A percentile compares a stretch with the other conserved stretches of the same genome.
phyloP scores from a whole-genome alignment of 2,888 invertebrate genomes.

The Encarsia formosa region DNA sequence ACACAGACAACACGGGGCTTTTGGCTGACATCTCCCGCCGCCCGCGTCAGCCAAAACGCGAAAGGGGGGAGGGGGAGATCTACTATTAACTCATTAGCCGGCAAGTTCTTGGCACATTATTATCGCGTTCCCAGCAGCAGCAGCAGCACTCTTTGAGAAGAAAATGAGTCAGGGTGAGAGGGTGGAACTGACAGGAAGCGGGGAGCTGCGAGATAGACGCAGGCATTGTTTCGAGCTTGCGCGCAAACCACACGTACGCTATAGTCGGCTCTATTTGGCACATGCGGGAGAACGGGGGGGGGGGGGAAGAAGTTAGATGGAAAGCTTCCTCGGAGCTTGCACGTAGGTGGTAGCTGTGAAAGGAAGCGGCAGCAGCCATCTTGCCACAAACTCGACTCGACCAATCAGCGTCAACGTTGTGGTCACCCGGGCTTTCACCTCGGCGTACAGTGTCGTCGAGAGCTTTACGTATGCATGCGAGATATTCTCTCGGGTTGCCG shows the following conservation, averaged over 20 bases:
- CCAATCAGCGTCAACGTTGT: slow-evolving; percentile 52
- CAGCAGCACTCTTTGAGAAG: not conserved
- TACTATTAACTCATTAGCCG: slow-evolving; percentile 48
- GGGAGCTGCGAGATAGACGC: slow-evolving; percentile 36
- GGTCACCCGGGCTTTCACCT: slow-evolving; percentile 44
- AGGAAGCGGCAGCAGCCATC: slow-evolving; percentile 43
- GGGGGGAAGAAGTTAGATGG: too few relatives aligned
- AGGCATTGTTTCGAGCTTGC: slow-evolving; percentile 47
- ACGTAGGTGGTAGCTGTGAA: not conserved
- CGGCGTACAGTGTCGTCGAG: not conserved
- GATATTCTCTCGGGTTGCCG: slow-evolving; percentile 18
- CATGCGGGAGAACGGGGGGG: slow-evolving; percentile 36
- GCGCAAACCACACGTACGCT: slow-evolving; percentile 38
- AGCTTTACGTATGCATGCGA: slow-evolving; percentile 3
- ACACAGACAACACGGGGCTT: too few relatives aligned
- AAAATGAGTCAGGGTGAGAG: slow-evolving; percentile 27
- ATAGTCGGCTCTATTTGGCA: slow-evolving; percentile 47
- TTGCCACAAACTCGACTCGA: slow-evolving; percentile 53
- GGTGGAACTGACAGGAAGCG: slow-evolving; percentile 28
- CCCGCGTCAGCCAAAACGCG: not conserved
- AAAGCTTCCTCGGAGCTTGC: too few relatives aligned
- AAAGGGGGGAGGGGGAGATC: slow-evolving; percentile 23
- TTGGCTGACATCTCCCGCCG: too few relatives aligned
- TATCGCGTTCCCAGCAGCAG: slow-evolving; percentile 13
- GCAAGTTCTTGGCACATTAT: slow-evolving; percentile 32